Conservation (phyloP, 2,888 invertebrate genomes). For the Agrotis segetum region DNA sequence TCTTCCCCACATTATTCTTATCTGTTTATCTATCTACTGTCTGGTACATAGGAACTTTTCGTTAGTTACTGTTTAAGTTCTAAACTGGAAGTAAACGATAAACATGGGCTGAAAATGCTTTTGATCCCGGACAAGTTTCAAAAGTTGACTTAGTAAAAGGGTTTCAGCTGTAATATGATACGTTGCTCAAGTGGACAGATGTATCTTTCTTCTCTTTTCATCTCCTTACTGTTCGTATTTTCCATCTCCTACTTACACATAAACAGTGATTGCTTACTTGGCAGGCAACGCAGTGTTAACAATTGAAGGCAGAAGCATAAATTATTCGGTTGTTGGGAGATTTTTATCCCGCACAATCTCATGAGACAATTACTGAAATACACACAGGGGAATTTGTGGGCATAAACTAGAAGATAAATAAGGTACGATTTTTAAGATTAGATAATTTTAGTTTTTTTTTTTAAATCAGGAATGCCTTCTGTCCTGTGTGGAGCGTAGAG, state of each 20-base stretch:
- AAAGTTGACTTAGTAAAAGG: slow-evolving; percentile 28
- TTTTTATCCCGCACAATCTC: too few species aligned
- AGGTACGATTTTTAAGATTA: too few species aligned
- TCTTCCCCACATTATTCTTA: background rate
- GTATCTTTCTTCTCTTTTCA: slow-evolving; percentile 4
- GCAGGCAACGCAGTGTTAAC: background rate
- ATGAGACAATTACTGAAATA: too few species aligned
- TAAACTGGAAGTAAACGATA: slow-evolving; percentile 32
- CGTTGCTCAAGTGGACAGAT: slow-evolving; percentile 9
- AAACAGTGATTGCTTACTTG: background rate
- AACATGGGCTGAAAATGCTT: slow-evolving; percentile 32
- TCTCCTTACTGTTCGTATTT: background rate
- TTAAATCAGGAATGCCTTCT: too few species aligned
- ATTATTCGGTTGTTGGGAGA: too few species aligned
- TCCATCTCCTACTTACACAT: background rate
- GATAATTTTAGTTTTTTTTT: too few species aligned
- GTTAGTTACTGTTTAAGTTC: slow-evolving; percentile 29
- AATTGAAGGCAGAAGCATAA: background rate
- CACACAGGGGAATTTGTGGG: too few species aligned
- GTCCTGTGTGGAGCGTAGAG: too few species aligned
- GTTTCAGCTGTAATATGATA: slow-evolving; percentile 23
- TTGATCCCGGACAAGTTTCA: slow-evolving; percentile 41
- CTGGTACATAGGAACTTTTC: background rate
- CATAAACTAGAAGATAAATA: too few species aligned
- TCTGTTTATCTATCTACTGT: background rate